phyloP scores from a whole-genome alignment of 2,797 vertebrate genomes.

The Trachops cirrhosus region DNA sequence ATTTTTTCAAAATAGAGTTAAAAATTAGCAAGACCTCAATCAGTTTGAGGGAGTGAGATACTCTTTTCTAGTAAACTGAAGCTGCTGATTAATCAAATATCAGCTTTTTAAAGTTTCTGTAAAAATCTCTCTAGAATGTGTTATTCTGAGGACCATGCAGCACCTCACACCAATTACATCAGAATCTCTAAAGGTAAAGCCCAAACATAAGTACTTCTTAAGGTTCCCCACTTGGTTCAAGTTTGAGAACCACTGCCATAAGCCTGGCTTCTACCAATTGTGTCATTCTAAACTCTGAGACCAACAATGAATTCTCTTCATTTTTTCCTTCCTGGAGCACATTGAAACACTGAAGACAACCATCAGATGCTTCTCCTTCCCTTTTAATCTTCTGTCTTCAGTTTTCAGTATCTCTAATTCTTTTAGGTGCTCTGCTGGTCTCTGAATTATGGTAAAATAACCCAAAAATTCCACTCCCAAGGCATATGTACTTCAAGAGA shows the following conservation, averaged over 20 bases:
- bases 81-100: background rate
- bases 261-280: background rate
- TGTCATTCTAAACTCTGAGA: background rate
- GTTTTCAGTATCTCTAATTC: background rate
- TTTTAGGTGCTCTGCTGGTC: background rate
- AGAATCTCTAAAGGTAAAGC: background rate
- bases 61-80: background rate
- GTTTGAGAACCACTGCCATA: background rate
- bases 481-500: background rate
- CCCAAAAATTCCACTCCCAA: background rate
- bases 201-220: background rate
- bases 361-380: background rate
- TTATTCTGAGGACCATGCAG: background rate
- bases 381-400: background rate
- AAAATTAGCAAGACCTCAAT: background rate
- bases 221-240: background rate
- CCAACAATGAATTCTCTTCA: background rate
- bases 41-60: background rate
- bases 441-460: slow-evolving; percentile 9
- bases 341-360: background rate
- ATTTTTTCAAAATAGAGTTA: background rate
- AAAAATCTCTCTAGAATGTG: background rate
- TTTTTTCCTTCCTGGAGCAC: background rate
- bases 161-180: background rate
- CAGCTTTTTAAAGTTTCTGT: background rate